phyloP scores from a whole-genome alignment of 2,113 vertebrate genomes.

The Heterotis niloticus region DNA sequence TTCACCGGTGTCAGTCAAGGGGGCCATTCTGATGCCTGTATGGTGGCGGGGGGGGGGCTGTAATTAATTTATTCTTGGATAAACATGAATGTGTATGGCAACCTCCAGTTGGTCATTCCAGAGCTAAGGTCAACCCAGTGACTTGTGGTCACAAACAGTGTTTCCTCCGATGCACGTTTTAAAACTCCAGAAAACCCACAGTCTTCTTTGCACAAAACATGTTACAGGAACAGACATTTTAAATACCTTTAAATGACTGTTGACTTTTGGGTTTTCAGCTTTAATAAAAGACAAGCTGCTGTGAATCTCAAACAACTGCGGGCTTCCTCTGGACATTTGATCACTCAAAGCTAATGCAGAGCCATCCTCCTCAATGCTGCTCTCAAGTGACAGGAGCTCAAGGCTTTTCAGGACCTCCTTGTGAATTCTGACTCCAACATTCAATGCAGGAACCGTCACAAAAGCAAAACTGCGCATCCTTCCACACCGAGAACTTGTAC shows the following conservation, averaged over 20 bases:
- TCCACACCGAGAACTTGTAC: background rate
- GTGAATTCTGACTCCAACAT: no score
- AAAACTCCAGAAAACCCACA: background rate
- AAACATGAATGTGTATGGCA: background rate
- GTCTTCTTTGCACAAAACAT: background rate
- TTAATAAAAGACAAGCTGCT: background rate
- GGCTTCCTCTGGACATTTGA: background rate
- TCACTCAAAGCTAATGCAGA: background rate
- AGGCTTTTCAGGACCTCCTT: no score
- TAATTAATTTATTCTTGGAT: background rate
- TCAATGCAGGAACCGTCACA: no score
- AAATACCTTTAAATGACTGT: conserved; percentile 5
- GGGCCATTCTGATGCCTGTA: background rate
- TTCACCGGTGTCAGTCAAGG: background rate
- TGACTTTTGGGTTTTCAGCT: conserved; percentile 10
- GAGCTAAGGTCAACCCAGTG: background rate
- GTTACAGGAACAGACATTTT: background rate
- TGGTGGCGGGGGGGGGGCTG: background rate
- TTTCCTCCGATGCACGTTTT: background rate
- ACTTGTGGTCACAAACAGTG: background rate
- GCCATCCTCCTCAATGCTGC: background rate
- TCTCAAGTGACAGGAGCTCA: background rate
- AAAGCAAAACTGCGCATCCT: background rate
- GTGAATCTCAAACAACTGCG: background rate
- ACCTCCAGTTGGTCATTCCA: background rate